Conservation (phyloP, 2,113 vertebrate genomes). For the Ceratotherium simum region DNA sequence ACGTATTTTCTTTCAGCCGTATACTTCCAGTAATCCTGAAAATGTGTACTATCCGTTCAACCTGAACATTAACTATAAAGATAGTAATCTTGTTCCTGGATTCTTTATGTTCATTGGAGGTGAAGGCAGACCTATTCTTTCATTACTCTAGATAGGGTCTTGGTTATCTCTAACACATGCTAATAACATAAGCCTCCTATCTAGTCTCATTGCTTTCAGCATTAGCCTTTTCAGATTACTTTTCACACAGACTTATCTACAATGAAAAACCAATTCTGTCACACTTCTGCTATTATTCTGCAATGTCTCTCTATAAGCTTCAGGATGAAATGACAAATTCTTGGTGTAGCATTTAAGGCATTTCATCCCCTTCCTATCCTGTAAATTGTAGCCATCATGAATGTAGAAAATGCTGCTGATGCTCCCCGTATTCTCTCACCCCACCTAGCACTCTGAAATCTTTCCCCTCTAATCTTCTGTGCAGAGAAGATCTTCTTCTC, state of each 20-base stretch:
- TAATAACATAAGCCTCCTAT: background rate
- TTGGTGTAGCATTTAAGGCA: background rate
- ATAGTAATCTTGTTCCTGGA: background rate
- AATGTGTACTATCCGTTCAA: background rate
- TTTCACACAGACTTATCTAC: background rate
- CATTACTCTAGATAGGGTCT: background rate
- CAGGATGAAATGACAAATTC: background rate
- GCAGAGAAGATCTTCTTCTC: background rate
- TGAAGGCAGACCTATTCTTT: background rate
- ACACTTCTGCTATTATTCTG: background rate
- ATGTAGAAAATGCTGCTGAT: background rate
- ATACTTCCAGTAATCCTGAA: background rate
- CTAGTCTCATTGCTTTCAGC: background rate
- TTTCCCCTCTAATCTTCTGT: background rate
- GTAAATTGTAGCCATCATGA: background rate
- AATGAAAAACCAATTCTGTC: background rate
- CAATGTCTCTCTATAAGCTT: background rate
- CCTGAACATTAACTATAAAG: background rate
- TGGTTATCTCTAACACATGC: background rate
- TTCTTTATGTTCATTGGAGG: background rate
- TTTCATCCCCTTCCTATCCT: background rate
- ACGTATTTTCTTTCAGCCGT: background rate
- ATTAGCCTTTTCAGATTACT: background rate
- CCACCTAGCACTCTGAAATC: background rate
- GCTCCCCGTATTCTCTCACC: background rate